Evolutionary conservation across 1,140 invertebrate species (phyloP), one percentile per base, ranked within the genome.

Genomic region (Sinella curviseta): DNA sequence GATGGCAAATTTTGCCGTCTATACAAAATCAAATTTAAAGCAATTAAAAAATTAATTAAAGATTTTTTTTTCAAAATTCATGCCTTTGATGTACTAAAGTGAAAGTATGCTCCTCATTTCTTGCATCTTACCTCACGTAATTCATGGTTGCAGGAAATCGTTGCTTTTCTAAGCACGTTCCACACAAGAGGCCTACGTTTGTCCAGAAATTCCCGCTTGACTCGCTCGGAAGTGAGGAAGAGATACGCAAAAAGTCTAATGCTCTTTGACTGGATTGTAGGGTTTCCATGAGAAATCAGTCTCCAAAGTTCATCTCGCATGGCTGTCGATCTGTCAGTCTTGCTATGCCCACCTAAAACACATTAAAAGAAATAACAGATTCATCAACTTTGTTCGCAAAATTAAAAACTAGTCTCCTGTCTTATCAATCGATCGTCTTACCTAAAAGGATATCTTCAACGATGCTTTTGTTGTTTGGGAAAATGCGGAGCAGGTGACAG

Each of bases 381-480:
- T 20, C 34, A 16, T 48, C 28, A 20, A 16, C 12, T 76, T 16
- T 76, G 48, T n/a, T 16, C 3, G n/a, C n/a, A n/a, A n/a, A n/a
- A n/a, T 1, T 36, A n/a, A 12, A 24, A 28, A 36, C 39, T 31
- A 76, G 1, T n/a, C 36, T 2, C 0, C 16, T n/a, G 24, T 26
- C 74, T 54, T 57, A 78, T 16, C 73, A 75, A 17, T 12, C 24
- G 4, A 8, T 70, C 26, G 79, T 77, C 36, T 77, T 73, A 80
- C 88, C 87, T 57, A 91, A 89, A 0, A 94, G 85, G 77, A 95
- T 90, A 82, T 90, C 90, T 84, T 93, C 92, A 0, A 95, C 90
- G 0, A 95, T 88, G 77, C 92, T 91, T 0, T 90, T 90, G 84
- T 94, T 93, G 84, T 93, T 92, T 0, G 94, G 92, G 8, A 92